Base-by-base conservation (phyloP, 2,113 vertebrate species). In the Kryptolebias marmoratus region DNA sequence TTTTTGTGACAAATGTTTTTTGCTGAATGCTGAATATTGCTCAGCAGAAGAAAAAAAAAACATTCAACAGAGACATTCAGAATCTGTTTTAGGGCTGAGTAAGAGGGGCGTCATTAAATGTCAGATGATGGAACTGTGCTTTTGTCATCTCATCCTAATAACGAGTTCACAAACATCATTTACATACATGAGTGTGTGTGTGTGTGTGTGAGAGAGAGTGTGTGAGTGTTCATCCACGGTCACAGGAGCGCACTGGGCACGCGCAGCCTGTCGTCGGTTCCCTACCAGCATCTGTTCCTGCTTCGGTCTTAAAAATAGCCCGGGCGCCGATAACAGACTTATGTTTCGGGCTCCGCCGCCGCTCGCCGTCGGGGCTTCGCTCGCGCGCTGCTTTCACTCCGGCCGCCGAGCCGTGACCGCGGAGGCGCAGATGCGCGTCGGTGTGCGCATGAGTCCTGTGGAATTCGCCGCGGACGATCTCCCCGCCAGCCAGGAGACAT, bases 381-480 rank as follows among this genome's bases (percentile, higher is more conserved):
- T 68, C 80, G 77, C 67, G 81, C 86, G 73, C 75, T 75, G 64
- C 71, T 88, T 88, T 85, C 45, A 78, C 87, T 82, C 80, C 74
- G 81, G 82, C 80, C 87, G 67, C 44, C 67, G 60, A 78, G 18
- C 72, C 84, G 81, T 76, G 72, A 73, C 71, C 61, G 12, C 64
- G 27, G 66, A 48, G 57, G 86, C 78, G 86, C 70, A 79, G 82
- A 81, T 88, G 92, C 91, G 91, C 91, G 91, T 90, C 82, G 71
- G 5, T 80, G 73, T 91, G 90, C 91, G 92, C 92, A 93, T 87
- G 91, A 91, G 74, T 88, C 90, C 84, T 77, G 64, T 61, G 64
- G 91, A 90, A 66, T 71, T 77, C 87, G 70, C 85, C 31, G 87
- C 88, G 88, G 87, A 86, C 88, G 73, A 87, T 85, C 90, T 78